Evolutionary conservation across 2,797 vertebrate species (phyloP).

Genomic region (Megalops cyprinoides): DNA sequence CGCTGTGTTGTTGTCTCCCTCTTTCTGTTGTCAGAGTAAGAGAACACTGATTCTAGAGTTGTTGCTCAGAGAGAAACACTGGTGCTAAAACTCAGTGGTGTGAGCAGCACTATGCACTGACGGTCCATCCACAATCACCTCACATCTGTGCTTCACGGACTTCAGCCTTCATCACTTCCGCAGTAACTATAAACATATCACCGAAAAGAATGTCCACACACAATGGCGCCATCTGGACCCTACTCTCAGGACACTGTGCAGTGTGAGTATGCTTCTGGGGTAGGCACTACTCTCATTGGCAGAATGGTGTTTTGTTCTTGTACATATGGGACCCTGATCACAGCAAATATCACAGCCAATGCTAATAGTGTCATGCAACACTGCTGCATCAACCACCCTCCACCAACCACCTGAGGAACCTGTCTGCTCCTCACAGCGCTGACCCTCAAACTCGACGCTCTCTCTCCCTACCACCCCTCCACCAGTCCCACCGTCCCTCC

Average conservation of each 20-base stretch:
- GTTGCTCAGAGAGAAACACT: neutral
- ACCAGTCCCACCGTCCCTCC: neutral
- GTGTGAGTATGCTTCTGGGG: neutral
- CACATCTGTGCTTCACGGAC: slow-evolving; percentile 9
- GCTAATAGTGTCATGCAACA: neutral
- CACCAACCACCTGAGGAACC: neutral
- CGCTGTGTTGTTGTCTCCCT: neutral
- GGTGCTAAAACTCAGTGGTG: neutral
- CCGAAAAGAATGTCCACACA: neutral
- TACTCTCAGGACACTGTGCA: neutral
- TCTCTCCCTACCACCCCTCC: neutral
- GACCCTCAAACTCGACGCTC: neutral
- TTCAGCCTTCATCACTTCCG: neutral
- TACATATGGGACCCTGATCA: neutral
- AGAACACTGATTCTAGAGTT: neutral
- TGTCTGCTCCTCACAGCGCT: neutral
- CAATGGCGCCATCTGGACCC: slow-evolving; percentile 8
- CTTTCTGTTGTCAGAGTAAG: neutral
- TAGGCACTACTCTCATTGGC: neutral
- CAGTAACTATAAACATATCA: neutral
- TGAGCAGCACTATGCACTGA: neutral
- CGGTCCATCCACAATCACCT: neutral
- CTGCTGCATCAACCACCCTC: neutral
- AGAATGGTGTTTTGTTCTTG: neutral
- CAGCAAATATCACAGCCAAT: neutral